Conservation (phyloP, 2,797 vertebrate species). For the Phrynocephalus vlangalii region DNA sequence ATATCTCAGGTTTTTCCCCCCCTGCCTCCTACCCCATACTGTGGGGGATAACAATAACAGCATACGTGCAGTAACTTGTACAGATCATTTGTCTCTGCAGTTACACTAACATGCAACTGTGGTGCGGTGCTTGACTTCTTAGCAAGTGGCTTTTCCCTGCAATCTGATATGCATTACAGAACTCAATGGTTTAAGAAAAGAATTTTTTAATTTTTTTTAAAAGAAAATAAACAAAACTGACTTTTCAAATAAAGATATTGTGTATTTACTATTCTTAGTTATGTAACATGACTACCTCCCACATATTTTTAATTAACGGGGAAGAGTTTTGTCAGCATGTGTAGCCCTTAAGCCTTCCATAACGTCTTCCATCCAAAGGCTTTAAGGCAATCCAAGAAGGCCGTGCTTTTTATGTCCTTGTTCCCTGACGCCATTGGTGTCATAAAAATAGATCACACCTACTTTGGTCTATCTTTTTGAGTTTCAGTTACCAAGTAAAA, state of each 20-base stretch:
- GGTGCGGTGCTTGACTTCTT: not conserved
- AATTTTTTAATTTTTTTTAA: slow-evolving; percentile 10
- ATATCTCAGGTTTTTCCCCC: not conserved
- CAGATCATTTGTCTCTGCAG: not conserved
- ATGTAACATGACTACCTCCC: not conserved
- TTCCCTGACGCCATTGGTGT: not conserved
- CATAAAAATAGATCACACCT: not conserved
- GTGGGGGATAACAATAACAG: not conserved
- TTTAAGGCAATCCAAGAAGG: too few relatives aligned
- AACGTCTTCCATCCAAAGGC: not conserved
- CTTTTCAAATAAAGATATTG: not conserved
- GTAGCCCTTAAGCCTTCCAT: not conserved
- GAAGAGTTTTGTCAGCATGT: not conserved
- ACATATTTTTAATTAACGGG: not conserved
- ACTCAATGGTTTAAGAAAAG: not conserved
- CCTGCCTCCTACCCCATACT: not conserved
- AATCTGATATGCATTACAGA: not conserved
- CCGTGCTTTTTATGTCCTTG: not conserved
- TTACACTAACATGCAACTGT: not conserved
- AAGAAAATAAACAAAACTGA: not conserved
- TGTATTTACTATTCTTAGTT: not conserved
- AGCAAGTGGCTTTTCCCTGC: not conserved
- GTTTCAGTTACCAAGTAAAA: not conserved
- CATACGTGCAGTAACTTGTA: not conserved
- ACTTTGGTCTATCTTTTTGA: not conserved